Evolutionary conservation across 2,113 vertebrate genomes (phyloP).

Genomic region (Pachypanchax playfairii): DNA sequence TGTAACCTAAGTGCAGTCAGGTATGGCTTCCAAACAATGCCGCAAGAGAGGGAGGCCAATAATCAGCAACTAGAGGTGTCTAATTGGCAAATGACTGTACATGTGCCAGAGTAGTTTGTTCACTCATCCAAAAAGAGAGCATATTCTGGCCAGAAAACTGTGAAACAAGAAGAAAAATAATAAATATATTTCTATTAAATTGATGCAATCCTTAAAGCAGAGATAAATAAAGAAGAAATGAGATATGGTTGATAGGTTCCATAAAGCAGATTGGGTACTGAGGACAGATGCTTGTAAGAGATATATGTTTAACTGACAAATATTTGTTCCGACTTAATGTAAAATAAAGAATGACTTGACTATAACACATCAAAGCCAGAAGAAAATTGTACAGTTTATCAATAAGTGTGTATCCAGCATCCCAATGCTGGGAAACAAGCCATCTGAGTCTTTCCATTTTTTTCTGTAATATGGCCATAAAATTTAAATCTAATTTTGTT

Average conservation of each 20-base stretch:
- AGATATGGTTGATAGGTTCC: background rate
- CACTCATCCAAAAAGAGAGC: constrained; percentile 51
- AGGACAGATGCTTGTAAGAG: no score
- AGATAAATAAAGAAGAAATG: background rate
- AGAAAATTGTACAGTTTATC: constrained; percentile 46
- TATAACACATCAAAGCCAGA: constrained; percentile 42
- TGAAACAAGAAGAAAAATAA: constrained; percentile 17
- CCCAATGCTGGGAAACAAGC: constrained; percentile 40
- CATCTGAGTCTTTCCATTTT: constrained; percentile 32
- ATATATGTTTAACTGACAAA: no score
- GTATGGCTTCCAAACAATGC: constrained; percentile 55
- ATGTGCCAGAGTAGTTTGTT: constrained; percentile 44
- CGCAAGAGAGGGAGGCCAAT: constrained; percentile 38
- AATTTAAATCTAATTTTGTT: constrained; percentile 70
- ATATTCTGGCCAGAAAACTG: constrained; percentile 24
- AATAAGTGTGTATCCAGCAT: constrained; percentile 50
- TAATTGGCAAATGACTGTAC: constrained; percentile 62
- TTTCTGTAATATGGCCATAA: no score
- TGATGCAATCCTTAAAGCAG: constrained; percentile 13
- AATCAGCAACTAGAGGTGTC: constrained; percentile 60
- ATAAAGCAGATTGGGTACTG: background rate
- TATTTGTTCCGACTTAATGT: constrained; percentile 2
- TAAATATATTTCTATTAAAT: constrained; percentile 10
- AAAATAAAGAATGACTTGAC: constrained; percentile 19
- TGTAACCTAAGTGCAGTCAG: constrained; percentile 68